Evolutionary conservation across 2,888 invertebrate species (phyloP).

Genomic region (Acrobasis consociella): DNA sequence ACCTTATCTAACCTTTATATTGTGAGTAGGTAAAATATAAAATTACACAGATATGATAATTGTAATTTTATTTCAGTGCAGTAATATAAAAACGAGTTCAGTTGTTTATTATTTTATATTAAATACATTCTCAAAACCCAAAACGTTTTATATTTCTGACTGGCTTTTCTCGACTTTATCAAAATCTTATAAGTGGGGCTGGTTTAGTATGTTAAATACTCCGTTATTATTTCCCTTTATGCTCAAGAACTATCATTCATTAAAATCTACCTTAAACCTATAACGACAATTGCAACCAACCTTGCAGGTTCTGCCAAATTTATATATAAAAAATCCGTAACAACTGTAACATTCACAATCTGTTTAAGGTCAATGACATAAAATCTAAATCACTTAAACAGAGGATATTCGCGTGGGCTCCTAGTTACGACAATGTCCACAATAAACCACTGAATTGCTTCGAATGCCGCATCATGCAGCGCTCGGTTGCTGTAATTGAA

Average conservation of each 20-base stretch:
- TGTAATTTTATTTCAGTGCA: neutral
- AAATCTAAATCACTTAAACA: conserved; percentile 41
- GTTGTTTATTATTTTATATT: too few relatives aligned
- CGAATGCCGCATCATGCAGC: conserved; percentile 38
- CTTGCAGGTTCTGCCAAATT: neutral
- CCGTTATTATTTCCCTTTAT: too few relatives aligned
- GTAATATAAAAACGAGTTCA: too few relatives aligned
- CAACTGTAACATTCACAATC: neutral
- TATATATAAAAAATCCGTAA: neutral
- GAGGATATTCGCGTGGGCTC: conserved; percentile 23
- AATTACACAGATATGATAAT: neutral
- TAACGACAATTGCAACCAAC: too few relatives aligned
- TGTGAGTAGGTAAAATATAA: neutral
- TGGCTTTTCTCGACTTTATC: too few relatives aligned
- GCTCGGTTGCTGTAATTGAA: conserved; percentile 54
- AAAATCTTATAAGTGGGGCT: too few relatives aligned
- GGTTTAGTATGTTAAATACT: too few relatives aligned
- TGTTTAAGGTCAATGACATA: conserved; percentile 32
- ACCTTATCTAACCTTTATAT: neutral
- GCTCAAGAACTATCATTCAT: too few relatives aligned
- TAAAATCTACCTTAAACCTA: too few relatives aligned
- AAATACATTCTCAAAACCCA: too few relatives aligned
- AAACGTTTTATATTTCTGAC: too few relatives aligned
- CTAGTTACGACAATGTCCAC: conserved; percentile 26
- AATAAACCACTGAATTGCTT: conserved; percentile 46